Evolutionary conservation across 1,140 invertebrate genomes (phyloP).

Genomic region (Lepidurus arcticus): DNA sequence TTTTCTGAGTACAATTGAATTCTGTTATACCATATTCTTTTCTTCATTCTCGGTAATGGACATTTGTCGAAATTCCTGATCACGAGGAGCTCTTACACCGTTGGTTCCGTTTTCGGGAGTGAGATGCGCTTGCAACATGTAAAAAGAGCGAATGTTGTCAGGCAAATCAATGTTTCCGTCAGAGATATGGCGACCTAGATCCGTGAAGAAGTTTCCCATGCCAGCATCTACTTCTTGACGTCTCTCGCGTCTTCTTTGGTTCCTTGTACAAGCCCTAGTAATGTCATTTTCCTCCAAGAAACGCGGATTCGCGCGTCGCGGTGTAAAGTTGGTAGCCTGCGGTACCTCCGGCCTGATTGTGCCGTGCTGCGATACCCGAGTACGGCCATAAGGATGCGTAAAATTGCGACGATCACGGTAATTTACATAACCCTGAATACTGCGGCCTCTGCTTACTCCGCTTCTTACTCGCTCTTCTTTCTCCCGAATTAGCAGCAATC

Average conservation of each 20-base stretch:
- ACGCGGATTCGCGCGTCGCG: neutral
- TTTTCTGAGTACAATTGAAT: neutral
- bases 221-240: neutral
- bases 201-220: neutral
- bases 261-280: neutral
- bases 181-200: neutral
- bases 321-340: neutral
- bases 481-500: neutral
- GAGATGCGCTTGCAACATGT: neutral
- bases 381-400: neutral
- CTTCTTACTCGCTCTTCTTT: neutral
- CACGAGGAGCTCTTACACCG: neutral
- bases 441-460: neutral
- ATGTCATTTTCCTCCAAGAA: neutral
- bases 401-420: neutral
- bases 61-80: neutral
- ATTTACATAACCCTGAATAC: neutral
- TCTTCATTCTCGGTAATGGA: neutral
- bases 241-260: conserved; percentile 4
- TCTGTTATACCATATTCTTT: neutral
- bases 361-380: neutral
- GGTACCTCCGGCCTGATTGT: neutral
- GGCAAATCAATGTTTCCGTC: neutral
- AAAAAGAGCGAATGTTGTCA: neutral
- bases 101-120: neutral